Conservation (phyloP, 2,797 vertebrate species). For the Siniperca obscura region DNA sequence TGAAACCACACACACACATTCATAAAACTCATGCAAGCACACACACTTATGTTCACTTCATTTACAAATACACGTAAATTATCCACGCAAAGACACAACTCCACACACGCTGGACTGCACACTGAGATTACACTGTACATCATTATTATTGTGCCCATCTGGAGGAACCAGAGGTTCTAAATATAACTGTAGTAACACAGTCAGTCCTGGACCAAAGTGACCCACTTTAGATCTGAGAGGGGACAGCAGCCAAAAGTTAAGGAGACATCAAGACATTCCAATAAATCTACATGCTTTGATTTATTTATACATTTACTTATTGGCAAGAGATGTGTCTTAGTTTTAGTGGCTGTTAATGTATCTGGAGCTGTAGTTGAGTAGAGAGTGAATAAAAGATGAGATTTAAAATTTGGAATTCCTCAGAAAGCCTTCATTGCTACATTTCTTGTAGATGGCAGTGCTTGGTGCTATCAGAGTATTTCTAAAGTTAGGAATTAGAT, state of each 20-base stretch:
- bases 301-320: slow-evolving; percentile 42
- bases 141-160: slow-evolving; percentile 50
- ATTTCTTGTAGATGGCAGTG: slow-evolving; percentile 30
- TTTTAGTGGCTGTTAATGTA: slow-evolving; percentile 43
- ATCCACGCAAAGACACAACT: slow-evolving; percentile 37
- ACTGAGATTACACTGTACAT: slow-evolving; percentile 45
- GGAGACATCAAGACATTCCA: slow-evolving; percentile 62
- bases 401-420: slow-evolving; percentile 66
- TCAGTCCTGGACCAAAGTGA: slow-evolving; percentile 66
- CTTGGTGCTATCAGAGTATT: slow-evolving; percentile 24
- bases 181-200: slow-evolving; percentile 68
- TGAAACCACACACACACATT: slow-evolving; percentile 71
- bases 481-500: slow-evolving; percentile 46
- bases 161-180: slow-evolving; percentile 64
- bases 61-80: slow-evolving; percentile 32
- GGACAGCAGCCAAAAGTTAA: slow-evolving; percentile 64
- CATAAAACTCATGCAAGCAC: slow-evolving; percentile 31
- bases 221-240: slow-evolving; percentile 73
- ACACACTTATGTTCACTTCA: slow-evolving; percentile 14
- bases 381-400: slow-evolving; percentile 55
- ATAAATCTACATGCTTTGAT: slow-evolving; percentile 41
- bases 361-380: slow-evolving; percentile 28
- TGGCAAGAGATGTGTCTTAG: slow-evolving; percentile 47
- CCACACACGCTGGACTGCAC: slow-evolving; percentile 39
- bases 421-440: slow-evolving; percentile 19